Percentiles rank a stretch among this genome's conserved stretches.
Evolutionary conservation across 2,888 invertebrate genomes (phyloP).

Genomic region (Tenthredo mesomela): DNA sequence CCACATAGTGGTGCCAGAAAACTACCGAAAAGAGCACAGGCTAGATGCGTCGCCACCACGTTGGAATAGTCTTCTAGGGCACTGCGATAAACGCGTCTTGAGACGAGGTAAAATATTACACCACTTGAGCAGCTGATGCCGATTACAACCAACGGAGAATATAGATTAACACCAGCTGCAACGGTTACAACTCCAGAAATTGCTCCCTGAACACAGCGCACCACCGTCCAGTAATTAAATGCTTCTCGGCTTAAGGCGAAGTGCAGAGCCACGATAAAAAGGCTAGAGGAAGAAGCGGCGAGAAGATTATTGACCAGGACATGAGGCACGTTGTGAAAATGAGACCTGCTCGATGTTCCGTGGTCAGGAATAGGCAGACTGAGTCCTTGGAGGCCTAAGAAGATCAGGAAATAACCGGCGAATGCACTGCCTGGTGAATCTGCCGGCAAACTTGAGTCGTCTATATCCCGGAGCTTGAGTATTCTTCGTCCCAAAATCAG

Average conservation of each 20-base stretch:
- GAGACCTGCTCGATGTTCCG: constrained; percentile 53
- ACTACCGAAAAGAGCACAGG: constrained; percentile 69
- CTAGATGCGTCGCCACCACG: constrained; percentile 69
- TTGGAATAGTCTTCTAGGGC: constrained; percentile 76
- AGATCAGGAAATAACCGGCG: constrained; percentile 73
- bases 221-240: constrained; percentile 73
- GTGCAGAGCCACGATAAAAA: constrained; percentile 64
- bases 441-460: constrained; percentile 71
- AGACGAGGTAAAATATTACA: constrained; percentile 66
- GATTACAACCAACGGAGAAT: constrained; percentile 67
- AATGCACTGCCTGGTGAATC: constrained; percentile 69
- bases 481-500: constrained; percentile 72
- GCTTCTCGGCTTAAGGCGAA: constrained; percentile 64
- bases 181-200: constrained; percentile 72
- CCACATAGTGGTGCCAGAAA: constrained; percentile 67
- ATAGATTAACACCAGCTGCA: constrained; percentile 71
- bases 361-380: constrained; percentile 59
- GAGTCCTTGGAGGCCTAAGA: constrained; percentile 72
- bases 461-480: constrained; percentile 70
- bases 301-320: constrained; percentile 66
- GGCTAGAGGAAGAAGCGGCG: constrained; percentile 63
- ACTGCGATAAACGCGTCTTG: constrained; percentile 67
- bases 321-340: constrained; percentile 16
- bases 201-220: constrained; percentile 73
- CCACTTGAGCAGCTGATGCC: constrained; percentile 62